These are phyloP conservation scores for Ormyrus thymus DNA, from an alignment of 2,888 invertebrate species.

Conservation along the genomic window DNA sequence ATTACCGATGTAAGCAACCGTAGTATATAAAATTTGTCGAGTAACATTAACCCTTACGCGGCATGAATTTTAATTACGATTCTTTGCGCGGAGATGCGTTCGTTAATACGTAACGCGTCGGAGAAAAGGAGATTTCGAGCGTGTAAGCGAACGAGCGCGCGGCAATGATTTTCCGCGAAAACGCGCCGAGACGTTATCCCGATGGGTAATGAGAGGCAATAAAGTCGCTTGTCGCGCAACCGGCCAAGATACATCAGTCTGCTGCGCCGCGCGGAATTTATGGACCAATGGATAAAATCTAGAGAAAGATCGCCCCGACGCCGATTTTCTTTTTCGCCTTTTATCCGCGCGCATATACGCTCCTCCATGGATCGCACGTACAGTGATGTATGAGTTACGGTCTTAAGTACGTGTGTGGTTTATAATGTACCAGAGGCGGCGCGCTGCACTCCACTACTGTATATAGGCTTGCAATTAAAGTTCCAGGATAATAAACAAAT, in stretches of 20 bases:
- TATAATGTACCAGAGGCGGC: not conserved
- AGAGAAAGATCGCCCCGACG: not conserved
- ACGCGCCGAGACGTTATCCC: slow-evolving; percentile 7
- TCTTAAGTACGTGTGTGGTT: not conserved
- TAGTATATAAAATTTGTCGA: too few relatives aligned
- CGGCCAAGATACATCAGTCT: not conserved
- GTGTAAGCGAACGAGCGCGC: too few relatives aligned
- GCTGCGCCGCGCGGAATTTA: slow-evolving; percentile 5
- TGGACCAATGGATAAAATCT: slow-evolving; percentile 21
- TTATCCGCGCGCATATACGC: not conserved
- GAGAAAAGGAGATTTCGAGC: too few relatives aligned
- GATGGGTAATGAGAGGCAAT: slow-evolving; percentile 31
- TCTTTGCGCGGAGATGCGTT: too few relatives aligned
- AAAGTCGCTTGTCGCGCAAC: slow-evolving; percentile 11
- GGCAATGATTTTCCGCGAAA: too few relatives aligned
- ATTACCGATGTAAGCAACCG: too few relatives aligned
- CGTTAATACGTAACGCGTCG: too few relatives aligned
- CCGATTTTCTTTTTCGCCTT: not conserved
- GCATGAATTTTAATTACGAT: too few relatives aligned
- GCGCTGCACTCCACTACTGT: not conserved
- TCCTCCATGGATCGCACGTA: not conserved
- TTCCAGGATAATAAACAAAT: slow-evolving; percentile 46
- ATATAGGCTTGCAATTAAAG: slow-evolving; percentile 43
- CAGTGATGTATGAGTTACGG: not conserved
- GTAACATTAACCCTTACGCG: too few relatives aligned